phyloP scores from a whole-genome alignment of 2,113 vertebrate species.

The Herpailurus yagouaroundi region DNA sequence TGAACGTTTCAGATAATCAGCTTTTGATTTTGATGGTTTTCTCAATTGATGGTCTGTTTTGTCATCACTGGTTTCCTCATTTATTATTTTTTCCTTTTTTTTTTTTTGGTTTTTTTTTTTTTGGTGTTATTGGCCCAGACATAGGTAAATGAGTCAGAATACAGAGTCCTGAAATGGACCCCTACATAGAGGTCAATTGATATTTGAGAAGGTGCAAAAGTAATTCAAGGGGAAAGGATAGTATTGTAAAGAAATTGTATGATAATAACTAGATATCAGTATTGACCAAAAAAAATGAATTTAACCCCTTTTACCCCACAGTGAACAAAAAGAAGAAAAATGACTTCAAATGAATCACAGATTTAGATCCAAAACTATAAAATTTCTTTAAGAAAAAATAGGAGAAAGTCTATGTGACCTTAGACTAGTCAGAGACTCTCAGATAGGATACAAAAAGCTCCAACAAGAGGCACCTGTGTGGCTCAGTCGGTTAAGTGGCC shows the following conservation, averaged over 20 bases:
- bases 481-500: too few relatives aligned
- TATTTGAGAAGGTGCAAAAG: constrained; percentile 13
- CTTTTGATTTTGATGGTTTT: background rate
- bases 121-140: background rate
- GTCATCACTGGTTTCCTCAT: background rate
- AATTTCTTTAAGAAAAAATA: background rate
- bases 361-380: background rate
- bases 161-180: background rate
- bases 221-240: background rate
- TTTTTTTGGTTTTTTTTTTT: background rate
- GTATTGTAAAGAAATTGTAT: background rate
- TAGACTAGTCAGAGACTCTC: background rate
- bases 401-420: background rate
- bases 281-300: background rate
- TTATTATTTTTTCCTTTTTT: background rate
- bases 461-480: background rate
- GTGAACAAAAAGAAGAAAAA: background rate
- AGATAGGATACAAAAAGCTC: background rate
- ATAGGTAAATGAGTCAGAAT: background rate
- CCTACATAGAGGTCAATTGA: background rate
- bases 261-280: background rate
- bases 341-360: background rate
- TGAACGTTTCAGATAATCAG: background rate
- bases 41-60: background rate
- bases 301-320: background rate